Base-by-base conservation (phyloP, 2,113 vertebrate species). In the Meriones unguiculatus region DNA sequence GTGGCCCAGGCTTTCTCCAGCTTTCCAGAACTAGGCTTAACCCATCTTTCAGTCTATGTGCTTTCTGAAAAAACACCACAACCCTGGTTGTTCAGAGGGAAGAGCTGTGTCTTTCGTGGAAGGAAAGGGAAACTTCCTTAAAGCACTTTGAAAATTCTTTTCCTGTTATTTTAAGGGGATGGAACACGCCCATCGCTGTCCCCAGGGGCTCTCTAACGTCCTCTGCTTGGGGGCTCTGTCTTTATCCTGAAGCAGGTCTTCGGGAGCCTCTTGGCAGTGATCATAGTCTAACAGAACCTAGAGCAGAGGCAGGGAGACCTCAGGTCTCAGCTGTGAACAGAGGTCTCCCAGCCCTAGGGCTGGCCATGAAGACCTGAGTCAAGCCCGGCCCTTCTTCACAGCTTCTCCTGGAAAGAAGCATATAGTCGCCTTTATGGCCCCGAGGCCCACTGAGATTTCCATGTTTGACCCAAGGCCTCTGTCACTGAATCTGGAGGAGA, bases 31-130 rank as follows among this genome's bases (percentile, higher is more conserved):
- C 5, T 32, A 35, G 0, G 0, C 3, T 3, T 20, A 22, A 35
- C 62, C 46, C 54, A 18, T 62, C 35, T 12, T 32, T 41, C 2
- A 1, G 4, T 4, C 57, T 41, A 6, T 18, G 59, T 87, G 15
- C 64, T 75, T 64, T 0, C 0, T 59, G 80, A n/a, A 25, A 17
- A 46, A 28, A 14, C 64, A 32, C 54, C n/a, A 0, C 54, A 85
- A 9, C 52, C 62, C 28, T 41, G 0, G 6, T 3, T 3, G 38
- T 5, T 30, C 17, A 28, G 17, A 32, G 9, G 28, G 20, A 50
- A 22, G 35, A 72, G 62, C 30, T 35, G 4, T 41, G 18, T 64
- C 38, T 57, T 67, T 17, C 70, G 13, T 50, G 13, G 81, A 8
- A 50, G 2, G 2, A 17, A 1, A 0, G 73, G 38, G 9, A 12